Conservation (phyloP, 2,113 vertebrate genomes). For the Catharus bicknelli region DNA sequence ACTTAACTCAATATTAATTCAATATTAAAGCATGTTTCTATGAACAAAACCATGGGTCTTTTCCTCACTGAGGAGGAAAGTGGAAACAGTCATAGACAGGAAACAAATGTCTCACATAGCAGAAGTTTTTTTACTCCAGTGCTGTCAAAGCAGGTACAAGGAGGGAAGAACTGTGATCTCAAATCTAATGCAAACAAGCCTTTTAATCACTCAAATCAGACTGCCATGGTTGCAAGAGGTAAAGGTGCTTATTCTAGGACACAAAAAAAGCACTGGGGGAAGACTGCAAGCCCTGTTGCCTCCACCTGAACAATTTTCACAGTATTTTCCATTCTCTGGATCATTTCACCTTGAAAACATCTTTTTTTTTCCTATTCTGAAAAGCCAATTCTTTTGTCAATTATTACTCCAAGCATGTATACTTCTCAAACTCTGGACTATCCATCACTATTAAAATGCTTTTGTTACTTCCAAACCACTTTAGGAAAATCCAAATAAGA, state of each 20-base stretch:
- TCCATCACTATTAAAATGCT: background rate
- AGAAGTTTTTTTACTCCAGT: background rate
- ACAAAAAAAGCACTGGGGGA: background rate
- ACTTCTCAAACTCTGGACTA: background rate
- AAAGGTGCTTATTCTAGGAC: background rate
- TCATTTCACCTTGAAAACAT: background rate
- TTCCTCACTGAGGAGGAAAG: background rate
- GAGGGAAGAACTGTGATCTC: background rate
- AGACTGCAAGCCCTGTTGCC: background rate
- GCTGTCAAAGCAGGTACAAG: background rate
- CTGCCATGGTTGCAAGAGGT: background rate
- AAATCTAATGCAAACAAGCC: background rate
- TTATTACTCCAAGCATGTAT: background rate
- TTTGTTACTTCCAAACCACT: background rate
- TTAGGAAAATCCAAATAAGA: background rate
- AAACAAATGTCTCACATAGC: background rate
- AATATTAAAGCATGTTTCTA: background rate
- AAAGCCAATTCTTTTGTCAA: background rate
- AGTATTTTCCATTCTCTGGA: background rate
- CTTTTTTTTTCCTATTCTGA: background rate
- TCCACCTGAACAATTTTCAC: background rate
- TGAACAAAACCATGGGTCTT: background rate
- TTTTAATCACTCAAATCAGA: background rate
- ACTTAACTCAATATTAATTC: background rate
- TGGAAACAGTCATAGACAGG: rapidly evolving